Base-by-base conservation (phyloP, 2,888 invertebrate genomes). In the Leucophenga maculata region DNA sequence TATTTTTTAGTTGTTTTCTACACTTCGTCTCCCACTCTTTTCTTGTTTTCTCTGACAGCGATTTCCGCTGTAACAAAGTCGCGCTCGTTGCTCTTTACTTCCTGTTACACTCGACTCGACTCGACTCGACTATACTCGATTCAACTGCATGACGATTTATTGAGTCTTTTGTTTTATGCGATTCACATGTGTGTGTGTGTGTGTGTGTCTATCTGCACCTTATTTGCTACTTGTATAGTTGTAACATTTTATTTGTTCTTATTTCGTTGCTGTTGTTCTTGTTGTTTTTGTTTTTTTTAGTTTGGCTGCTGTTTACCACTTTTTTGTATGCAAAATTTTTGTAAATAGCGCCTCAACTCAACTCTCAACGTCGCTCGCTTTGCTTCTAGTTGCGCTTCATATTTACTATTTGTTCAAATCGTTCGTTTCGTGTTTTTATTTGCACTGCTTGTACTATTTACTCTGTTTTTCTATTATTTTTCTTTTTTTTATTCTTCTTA, bases 111-210 rank as follows among this genome's bases (percentile, higher is more conserved):
- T 71, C 54, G 73, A 76, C 75, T 32, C 46, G 31, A n/a, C 50
- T 13, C 60, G 20, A 79, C 80, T 77, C 78, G 83, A 80, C 83
- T 82, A 82, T 82, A 83, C 80, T 80, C 78, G 83, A 80, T 80
- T 82, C 83, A 83, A 83, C 80, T 80, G 83, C 83, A 16, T 83
- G 84, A 83, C 82, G 82, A 81, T 81, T 81, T 81, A 83, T 81
- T 81, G 80, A 81, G 84, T 81, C 80, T 72, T 73, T 77, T 78
- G 62, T 64, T 46, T 64, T 64, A 50, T 46, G 22, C 46, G 62
- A 64, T 31, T 32, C 39, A 32, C 32, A 22, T 78, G 71, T 67
- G 50, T 69, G 68, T 66, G 55, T 60, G 31, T 64, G 18, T 65
- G 64, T 70, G 18, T 55, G 32, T 55, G 64, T 54, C 26, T 62